phyloP scores from a whole-genome alignment of 2,797 vertebrate species.

The Lepidocolaptes lacrymiger region DNA sequence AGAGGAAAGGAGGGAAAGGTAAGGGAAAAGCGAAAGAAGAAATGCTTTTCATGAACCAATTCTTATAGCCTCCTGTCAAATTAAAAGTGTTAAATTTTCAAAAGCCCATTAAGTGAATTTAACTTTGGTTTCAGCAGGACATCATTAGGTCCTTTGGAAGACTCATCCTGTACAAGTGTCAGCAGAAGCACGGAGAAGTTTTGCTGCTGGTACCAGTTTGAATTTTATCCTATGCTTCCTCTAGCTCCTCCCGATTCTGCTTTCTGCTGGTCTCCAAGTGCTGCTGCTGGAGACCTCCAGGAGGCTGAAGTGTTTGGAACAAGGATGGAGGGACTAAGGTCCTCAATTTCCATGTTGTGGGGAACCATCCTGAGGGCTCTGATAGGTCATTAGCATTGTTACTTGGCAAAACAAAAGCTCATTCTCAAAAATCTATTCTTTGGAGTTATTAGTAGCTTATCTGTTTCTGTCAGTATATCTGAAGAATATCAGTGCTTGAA shows the following conservation, averaged over 20 bases:
- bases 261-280: not conserved
- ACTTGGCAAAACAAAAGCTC: not conserved
- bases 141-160: not conserved
- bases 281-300: not conserved
- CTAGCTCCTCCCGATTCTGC: not conserved
- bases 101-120: not conserved
- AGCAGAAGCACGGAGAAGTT: not conserved
- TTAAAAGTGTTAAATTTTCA: not conserved
- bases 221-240: not conserved
- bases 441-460: not conserved
- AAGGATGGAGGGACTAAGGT: not conserved
- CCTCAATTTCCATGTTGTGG: not conserved
- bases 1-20: not conserved
- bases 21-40: not conserved
- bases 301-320: accelerated
- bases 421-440: not conserved
- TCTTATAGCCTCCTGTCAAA: not conserved
- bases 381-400: not conserved
- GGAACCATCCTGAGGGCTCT: not conserved
- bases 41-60: not conserved
- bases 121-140: not conserved
- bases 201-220: not conserved
- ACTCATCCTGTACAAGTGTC: not conserved
- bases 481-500: not conserved
- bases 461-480: not conserved